Conservation (phyloP, 2,797 vertebrate genomes). For the Pterois miles region DNA sequence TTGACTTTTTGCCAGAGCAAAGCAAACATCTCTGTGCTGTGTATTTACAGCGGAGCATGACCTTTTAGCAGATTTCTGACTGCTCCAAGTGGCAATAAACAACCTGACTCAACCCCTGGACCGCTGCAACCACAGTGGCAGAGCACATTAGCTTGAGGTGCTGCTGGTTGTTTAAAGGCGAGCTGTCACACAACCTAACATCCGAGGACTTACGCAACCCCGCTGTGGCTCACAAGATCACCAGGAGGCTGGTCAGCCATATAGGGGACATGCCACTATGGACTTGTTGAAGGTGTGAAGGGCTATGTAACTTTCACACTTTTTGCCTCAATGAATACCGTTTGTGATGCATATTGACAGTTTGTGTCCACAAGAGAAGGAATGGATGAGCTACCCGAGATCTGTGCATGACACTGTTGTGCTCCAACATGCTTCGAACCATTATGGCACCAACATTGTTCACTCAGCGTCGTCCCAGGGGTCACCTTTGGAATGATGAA, state of each 20-base stretch:
- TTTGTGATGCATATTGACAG: slow-evolving; percentile 18
- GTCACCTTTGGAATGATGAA: not conserved
- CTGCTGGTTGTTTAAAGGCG: slow-evolving; percentile 26
- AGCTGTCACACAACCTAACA: slow-evolving; percentile 47
- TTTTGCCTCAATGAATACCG: not conserved
- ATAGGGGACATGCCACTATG: not conserved
- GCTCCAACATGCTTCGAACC: not conserved
- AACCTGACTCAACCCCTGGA: slow-evolving; percentile 36
- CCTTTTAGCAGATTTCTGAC: slow-evolving; percentile 47
- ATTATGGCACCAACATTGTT: not conserved
- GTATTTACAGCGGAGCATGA: slow-evolving; percentile 41
- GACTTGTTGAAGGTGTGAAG: not conserved
- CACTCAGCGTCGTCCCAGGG: not conserved
- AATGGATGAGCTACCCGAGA: not conserved
- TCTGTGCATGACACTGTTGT: not conserved
- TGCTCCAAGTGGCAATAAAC: slow-evolving; percentile 4
- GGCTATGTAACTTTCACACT: slow-evolving; percentile 22
- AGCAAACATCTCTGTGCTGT: slow-evolving; percentile 10
- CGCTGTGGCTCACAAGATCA: slow-evolving; percentile 2
- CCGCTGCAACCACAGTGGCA: not conserved
- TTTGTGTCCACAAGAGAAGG: not conserved
- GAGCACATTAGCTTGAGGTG: slow-evolving; percentile 39
- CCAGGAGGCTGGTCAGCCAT: slow-evolving; percentile 16
- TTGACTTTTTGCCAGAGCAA: slow-evolving; percentile 4
- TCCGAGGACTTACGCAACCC: slow-evolving; percentile 12